Base-by-base conservation (phyloP, 2,888 invertebrate genomes). In the Hypolimnas misippus region DNA sequence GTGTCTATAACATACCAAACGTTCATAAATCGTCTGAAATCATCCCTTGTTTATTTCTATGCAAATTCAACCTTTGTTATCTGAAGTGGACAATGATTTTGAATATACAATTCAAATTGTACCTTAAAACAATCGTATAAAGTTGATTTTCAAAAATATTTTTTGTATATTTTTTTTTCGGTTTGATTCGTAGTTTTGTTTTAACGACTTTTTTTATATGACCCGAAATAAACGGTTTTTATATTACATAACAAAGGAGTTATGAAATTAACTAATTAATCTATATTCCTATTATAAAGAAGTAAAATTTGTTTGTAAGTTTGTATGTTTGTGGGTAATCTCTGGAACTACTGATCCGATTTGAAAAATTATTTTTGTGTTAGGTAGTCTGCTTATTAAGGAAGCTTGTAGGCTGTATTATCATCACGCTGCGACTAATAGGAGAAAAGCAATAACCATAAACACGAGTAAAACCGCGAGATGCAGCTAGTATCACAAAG, bases 11-110 rank as follows among this genome's bases (percentile, higher is more conserved):
- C 55, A 58, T 54, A 64, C 56, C 57, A 61, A 67, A 64, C 64
- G 64, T 64, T 50, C 62, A 84, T 86, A 84, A 84, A 86, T 86
- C 78, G 77, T 76, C 74, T 71, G 78, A 82, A 84, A 83, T 83
- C 83, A 83, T 78, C 81, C 81, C 80, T 74, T 82, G 83, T 86
- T 85, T 86, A 85, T 86, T 85, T 83, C 82, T 81, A 86, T 86
- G 86, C 82, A 86, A 86, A 86, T 86, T 79, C 74, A 70, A 73
- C 79, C 81, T 82, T 82, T 85, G 85, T 85, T 85, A 84, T 85
- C 85, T 76, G 64, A 65, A 63, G 62, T 71, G 76, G 77, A 81
- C 84, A 83, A 84, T 77, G 74, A 74, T 74, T 75, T 70, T 66
- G 51, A 57, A 33, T 57, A 54, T 35, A 56, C 44, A 51, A 62